phyloP scores from a whole-genome alignment of 1,140 invertebrate species.

The Chrysoperla carnea region DNA sequence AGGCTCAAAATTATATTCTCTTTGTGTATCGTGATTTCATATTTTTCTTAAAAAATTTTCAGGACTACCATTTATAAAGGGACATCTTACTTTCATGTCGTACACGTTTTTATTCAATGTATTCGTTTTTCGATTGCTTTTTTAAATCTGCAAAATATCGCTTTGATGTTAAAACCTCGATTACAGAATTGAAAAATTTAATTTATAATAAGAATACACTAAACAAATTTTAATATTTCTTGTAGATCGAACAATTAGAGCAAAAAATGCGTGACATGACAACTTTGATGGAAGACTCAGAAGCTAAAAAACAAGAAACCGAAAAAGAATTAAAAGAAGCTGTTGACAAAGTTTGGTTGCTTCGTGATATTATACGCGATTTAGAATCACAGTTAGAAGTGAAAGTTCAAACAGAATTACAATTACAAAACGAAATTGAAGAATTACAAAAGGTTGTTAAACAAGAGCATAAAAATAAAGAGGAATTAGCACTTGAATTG shows the following conservation, averaged over 20 bases:
- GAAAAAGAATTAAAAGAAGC: slow-evolving; percentile 49
- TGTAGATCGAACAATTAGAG: slow-evolving; percentile 48
- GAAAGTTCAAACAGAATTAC: slow-evolving; percentile 26
- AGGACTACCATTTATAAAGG: too few species aligned
- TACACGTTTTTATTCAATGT: too few species aligned
- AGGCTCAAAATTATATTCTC: too few species aligned
- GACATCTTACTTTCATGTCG: too few species aligned
- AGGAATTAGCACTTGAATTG: slow-evolving; percentile 30
- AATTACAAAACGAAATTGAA: slow-evolving; percentile 26
- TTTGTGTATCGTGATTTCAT: too few species aligned
- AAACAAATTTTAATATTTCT: not conserved
- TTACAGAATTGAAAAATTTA: too few species aligned
- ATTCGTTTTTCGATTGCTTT: too few species aligned
- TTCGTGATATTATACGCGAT: slow-evolving; percentile 57
- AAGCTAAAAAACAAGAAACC: slow-evolving; percentile 32
- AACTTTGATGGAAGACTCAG: slow-evolving; percentile 34
- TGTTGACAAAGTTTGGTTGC: slow-evolving; percentile 47
- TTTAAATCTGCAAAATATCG: too few species aligned
- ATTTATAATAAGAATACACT: too few species aligned
- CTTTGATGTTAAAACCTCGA: too few species aligned
- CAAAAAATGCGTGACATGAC: slow-evolving; percentile 47
- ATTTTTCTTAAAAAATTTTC: too few species aligned
- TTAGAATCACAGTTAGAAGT: slow-evolving; percentile 50
- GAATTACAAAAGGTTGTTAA: slow-evolving; percentile 26
- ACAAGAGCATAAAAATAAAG: slow-evolving; percentile 33